Conservation (phyloP, 2,113 vertebrate species). For the Trematomus loennbergii region DNA sequence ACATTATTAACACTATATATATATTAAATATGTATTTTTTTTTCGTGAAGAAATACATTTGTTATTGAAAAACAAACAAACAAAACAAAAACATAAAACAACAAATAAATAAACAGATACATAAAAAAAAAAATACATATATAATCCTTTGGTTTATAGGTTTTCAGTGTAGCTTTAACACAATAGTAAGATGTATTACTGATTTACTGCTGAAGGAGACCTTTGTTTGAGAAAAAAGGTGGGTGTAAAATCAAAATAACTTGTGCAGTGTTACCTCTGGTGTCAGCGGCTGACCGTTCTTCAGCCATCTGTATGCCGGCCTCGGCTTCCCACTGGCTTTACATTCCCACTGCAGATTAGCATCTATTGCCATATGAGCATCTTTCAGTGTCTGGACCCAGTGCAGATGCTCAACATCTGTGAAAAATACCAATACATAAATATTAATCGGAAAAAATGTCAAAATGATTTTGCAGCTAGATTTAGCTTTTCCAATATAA, state of each 20-base stretch:
- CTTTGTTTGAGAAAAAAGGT: not conserved
- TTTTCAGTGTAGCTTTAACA: not conserved
- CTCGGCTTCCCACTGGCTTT: constrained; percentile 87
- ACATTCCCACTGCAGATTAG: constrained; percentile 91
- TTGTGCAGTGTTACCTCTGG: constrained; percentile 80
- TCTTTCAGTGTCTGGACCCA: constrained; percentile 90
- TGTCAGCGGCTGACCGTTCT: constrained; percentile 85
- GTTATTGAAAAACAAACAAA: no score
- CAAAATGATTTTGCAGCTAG: not conserved
- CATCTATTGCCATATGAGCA: constrained; percentile 87
- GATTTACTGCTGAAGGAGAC: not conserved
- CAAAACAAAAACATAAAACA: no score
- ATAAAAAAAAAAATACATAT: no score
- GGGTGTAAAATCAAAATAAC: not conserved
- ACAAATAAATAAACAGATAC: no score
- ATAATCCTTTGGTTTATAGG: not conserved
- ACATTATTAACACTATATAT: no score
- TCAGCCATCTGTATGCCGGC: constrained; percentile 90
- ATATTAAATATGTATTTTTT: no score
- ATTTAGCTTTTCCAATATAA: not conserved
- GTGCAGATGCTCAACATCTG: constrained; percentile 84
- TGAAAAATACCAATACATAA: not conserved
- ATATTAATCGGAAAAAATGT: not conserved
- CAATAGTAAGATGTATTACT: not conserved
- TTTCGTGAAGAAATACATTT: no score